Base-by-base conservation (phyloP, 1,140 invertebrate genomes). In the Pollicipes pollicipes region DNA sequence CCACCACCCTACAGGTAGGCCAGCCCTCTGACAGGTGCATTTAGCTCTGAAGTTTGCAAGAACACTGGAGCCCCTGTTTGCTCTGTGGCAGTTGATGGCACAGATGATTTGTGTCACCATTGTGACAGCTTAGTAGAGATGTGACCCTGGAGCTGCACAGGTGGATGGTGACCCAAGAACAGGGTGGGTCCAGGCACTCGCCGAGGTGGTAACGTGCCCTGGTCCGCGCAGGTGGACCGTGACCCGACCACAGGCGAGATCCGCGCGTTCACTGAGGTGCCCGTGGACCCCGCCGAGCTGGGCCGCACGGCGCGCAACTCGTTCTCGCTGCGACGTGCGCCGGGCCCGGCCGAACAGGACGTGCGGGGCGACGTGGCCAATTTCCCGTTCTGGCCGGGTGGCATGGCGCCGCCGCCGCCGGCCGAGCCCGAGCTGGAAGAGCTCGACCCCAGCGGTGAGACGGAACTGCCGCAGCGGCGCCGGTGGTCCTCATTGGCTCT, bases 321-420 rank as follows among this genome's bases (percentile, higher is more conserved):
- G 0, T 85, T 88, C 79, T 91, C 88, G 4, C 84, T 91, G 79
- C 83, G 81, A n/a, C 31, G 75, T 32, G 74, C 72, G 21, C 82
- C 82, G 35, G 82, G 80, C 3, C 80, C 85, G 63, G 79, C 84
- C 64, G 78, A 81, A 45, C 83, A 88, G 75, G 82, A 83, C 74
- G 82, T 88, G 13, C 81, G 83, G 76, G 89, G 89, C 8, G 88
- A 84, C 77, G 81, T 85, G 0, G 85, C 84, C 70, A 90, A 89
- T 77, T 85, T 84, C 78, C 88, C 88, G 31, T 92, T 92, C 78
- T 89, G 87, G 87, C 89, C 90, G 72, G 89, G 87, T 45, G 89
- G 89, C 45, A 87, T 77, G 69, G 73, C 71, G 30, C 58, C 76
- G 28, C 45, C 45, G 21, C 45, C 45, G 45, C 45, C 45, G 45